Evolutionary conservation across 2,888 invertebrate genomes (phyloP).

Genomic region (Sinotaia quadrata): DNA sequence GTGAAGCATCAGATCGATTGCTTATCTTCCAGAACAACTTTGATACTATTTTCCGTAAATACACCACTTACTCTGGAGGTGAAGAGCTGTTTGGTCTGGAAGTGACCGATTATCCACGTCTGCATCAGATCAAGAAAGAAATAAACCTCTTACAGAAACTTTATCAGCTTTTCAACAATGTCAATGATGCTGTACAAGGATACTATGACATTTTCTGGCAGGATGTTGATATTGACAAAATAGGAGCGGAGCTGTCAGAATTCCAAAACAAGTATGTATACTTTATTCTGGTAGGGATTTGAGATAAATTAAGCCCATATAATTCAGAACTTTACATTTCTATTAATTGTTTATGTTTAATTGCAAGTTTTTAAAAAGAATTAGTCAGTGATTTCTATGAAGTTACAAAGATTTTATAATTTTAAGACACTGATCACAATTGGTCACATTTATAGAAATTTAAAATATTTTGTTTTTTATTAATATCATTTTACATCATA

Average conservation of each 20-base stretch:
- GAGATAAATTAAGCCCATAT: no score
- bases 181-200: slow-evolving; percentile 68
- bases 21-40: slow-evolving; percentile 60
- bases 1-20: slow-evolving; percentile 70
- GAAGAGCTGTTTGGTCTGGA: slow-evolving; percentile 70
- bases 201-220: slow-evolving; percentile 71
- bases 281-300: no score
- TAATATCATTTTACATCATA: no score
- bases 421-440: no score
- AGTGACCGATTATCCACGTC: slow-evolving; percentile 66
- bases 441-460: no score
- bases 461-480: no score
- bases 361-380: no score
- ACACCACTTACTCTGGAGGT: slow-evolving; percentile 67
- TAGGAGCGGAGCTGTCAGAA: slow-evolving; percentile 66
- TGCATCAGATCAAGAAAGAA: slow-evolving; percentile 66
- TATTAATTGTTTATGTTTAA: no score
- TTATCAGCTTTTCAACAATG: slow-evolving; percentile 69
- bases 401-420: no score
- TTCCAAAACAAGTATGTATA: slow-evolving; percentile 68
- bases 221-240: slow-evolving; percentile 71
- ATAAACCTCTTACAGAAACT: slow-evolving; percentile 69
- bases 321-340: no score
- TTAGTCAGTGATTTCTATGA: no score
- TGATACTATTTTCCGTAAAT: slow-evolving; percentile 69